Evolutionary conservation across 2,113 vertebrate species (phyloP).

Genomic region (Cebidichthys violaceus): DNA sequence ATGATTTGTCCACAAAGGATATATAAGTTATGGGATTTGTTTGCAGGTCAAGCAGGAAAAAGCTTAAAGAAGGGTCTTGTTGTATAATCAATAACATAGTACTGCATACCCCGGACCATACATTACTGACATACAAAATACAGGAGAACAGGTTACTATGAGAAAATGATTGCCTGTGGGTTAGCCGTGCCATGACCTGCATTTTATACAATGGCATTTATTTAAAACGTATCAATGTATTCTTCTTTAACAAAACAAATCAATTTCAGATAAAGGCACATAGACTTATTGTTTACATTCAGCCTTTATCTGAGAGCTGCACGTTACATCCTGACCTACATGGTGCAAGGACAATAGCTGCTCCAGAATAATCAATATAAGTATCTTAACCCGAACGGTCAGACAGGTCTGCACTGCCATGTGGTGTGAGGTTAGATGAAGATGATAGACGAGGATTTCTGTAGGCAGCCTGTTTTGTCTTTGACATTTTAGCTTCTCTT

Average conservation of each 20-base stretch:
- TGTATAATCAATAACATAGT: neutral
- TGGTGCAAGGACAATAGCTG: constrained; percentile 48
- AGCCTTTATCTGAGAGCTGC: constrained; percentile 11
- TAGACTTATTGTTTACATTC: constrained; percentile 6
- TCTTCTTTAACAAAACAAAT: neutral
- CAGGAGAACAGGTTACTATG: neutral
- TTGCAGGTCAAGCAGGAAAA: neutral
- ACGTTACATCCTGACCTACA: constrained; percentile 47
- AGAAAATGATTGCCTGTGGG: neutral
- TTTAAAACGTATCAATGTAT: neutral
- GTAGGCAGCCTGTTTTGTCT: constrained; percentile 18
- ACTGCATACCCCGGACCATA: neutral
- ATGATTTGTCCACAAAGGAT: neutral
- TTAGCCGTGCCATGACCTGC: neutral
- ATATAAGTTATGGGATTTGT: neutral
- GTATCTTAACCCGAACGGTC: constrained; percentile 30
- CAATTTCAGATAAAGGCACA: neutral
- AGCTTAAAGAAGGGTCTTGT: neutral
- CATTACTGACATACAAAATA: neutral
- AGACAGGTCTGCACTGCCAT: constrained; percentile 41
- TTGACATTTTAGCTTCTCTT: constrained; percentile 59
- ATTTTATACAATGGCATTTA: neutral
- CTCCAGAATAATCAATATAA: constrained; percentile 59
- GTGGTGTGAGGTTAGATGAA: constrained; percentile 52
- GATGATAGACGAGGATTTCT: constrained; percentile 60